These are phyloP conservation scores for Lasioglossum baleicum DNA, from an alignment of 1,140 invertebrate species.

Conservation along the genomic window DNA sequence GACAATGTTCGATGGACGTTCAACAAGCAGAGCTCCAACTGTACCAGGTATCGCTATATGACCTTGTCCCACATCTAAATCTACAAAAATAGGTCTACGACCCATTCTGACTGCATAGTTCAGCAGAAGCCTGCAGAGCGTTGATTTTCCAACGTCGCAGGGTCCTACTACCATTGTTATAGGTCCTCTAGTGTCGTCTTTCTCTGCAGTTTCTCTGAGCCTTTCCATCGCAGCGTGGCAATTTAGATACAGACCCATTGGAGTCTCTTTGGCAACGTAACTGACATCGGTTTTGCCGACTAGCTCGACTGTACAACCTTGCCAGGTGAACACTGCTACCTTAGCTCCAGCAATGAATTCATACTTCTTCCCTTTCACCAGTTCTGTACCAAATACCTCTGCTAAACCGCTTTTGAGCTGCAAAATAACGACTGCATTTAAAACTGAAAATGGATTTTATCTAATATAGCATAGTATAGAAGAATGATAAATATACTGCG, in stretches of 20 bases:
- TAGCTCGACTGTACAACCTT: constrained; percentile 93
- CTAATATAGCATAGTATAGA: background rate
- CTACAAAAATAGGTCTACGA: constrained; percentile 93
- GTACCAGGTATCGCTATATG: constrained; percentile 95
- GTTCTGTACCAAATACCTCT: constrained; percentile 98
- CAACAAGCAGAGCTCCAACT: constrained; percentile 93
- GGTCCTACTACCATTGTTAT: constrained; percentile 96
- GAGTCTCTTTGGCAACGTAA: constrained; percentile 97
- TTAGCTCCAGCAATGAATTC: constrained; percentile 94
- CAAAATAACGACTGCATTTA: constrained; percentile 43
- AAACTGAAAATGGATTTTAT: too few species aligned
- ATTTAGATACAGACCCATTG: constrained; percentile 97
- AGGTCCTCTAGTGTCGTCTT: constrained; percentile 87
- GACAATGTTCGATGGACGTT: constrained; percentile 93
- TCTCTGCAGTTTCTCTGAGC: constrained; percentile 89
- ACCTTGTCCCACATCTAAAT: constrained; percentile 98
- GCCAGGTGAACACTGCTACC: constrained; percentile 97
- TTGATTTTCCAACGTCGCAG: constrained; percentile 97
- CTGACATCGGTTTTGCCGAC: constrained; percentile 94
- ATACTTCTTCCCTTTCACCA: constrained; percentile 96
- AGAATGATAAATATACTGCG: too few species aligned
- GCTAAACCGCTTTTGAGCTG: constrained; percentile 92
- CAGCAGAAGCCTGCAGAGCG: constrained; percentile 91
- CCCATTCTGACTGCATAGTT: constrained; percentile 97
- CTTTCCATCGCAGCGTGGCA: constrained; percentile 96